These are phyloP conservation scores for Melanaphis sacchari DNA, from an alignment of 1,140 invertebrate genomes.

Conservation along the genomic window DNA sequence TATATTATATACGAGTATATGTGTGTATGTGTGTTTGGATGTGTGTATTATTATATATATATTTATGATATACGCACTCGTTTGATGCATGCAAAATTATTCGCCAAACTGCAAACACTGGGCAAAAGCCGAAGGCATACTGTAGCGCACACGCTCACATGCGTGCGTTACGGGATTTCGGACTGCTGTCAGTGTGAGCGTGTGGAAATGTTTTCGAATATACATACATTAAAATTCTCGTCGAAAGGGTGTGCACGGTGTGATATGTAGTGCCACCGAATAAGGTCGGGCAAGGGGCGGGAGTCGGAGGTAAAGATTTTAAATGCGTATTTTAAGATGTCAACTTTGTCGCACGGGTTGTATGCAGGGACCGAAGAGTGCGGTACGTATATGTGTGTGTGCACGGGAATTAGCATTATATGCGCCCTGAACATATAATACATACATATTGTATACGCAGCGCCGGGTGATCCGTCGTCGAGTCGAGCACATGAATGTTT, in stretches of 20 bases:
- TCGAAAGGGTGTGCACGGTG: neutral
- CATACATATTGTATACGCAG: neutral
- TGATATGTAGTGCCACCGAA: neutral
- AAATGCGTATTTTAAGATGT: constrained; percentile 57
- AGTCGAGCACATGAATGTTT: constrained; percentile 52
- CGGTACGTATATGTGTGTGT: neutral
- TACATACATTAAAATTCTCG: constrained; percentile 48
- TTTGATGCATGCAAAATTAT: constrained; percentile 56
- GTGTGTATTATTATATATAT: too few relatives aligned
- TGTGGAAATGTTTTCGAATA: constrained; percentile 55
- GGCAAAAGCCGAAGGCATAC: constrained; percentile 14
- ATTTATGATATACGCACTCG: neutral
- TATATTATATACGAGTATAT: neutral
- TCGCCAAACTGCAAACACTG: constrained; percentile 45
- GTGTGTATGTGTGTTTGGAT: neutral
- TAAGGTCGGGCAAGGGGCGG: neutral
- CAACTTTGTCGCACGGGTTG: neutral
- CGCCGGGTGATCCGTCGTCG: constrained; percentile 27
- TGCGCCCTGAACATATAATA: neutral
- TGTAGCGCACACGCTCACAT: neutral
- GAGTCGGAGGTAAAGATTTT: constrained; percentile 45
- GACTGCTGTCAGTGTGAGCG: constrained; percentile 7
- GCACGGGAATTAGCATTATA: constrained; percentile 45
- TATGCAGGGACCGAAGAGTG: neutral
- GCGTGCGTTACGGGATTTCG: constrained; percentile 3